Evolutionary conservation across 2,888 invertebrate genomes (phyloP).

Genomic region (Papilio elwesi): DNA sequence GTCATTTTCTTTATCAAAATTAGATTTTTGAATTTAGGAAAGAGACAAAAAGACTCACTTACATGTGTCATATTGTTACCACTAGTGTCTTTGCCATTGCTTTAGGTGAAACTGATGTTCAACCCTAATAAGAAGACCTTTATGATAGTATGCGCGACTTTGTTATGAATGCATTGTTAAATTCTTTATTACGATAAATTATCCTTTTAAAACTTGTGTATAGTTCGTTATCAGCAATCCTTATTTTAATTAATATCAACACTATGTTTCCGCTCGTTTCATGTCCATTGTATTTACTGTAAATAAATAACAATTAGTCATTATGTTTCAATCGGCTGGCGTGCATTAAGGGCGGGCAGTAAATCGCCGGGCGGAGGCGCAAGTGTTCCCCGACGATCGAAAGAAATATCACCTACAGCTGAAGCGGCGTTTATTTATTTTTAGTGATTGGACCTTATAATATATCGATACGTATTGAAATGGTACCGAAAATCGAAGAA

Average conservation of each 20-base stretch:
- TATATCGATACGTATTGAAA: neutral
- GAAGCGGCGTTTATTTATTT: constrained; percentile 54
- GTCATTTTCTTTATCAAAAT: too few relatives aligned
- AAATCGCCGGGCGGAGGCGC: constrained; percentile 60
- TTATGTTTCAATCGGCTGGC: constrained; percentile 68
- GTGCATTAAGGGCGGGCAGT: constrained; percentile 53
- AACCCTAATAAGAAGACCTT: too few relatives aligned
- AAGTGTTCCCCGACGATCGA: constrained; percentile 58
- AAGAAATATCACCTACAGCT: constrained; percentile 78
- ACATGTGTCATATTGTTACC: too few relatives aligned
- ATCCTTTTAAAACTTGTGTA: neutral
- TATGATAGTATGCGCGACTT: too few relatives aligned
- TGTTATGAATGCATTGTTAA: too few relatives aligned
- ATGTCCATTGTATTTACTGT: constrained; percentile 39
- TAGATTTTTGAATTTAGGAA: too few relatives aligned
- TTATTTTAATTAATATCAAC: neutral
- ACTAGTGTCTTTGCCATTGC: too few relatives aligned
- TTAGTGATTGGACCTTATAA: constrained; percentile 52
- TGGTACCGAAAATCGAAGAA: too few relatives aligned
- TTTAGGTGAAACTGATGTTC: too few relatives aligned
- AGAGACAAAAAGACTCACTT: too few relatives aligned
- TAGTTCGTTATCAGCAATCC: neutral
- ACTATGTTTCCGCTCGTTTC: neutral
- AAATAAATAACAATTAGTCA: constrained; percentile 73
- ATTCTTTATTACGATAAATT: neutral